phyloP scores from a whole-genome alignment of 2,113 vertebrate genomes.

The Haemorhous mexicanus region DNA sequence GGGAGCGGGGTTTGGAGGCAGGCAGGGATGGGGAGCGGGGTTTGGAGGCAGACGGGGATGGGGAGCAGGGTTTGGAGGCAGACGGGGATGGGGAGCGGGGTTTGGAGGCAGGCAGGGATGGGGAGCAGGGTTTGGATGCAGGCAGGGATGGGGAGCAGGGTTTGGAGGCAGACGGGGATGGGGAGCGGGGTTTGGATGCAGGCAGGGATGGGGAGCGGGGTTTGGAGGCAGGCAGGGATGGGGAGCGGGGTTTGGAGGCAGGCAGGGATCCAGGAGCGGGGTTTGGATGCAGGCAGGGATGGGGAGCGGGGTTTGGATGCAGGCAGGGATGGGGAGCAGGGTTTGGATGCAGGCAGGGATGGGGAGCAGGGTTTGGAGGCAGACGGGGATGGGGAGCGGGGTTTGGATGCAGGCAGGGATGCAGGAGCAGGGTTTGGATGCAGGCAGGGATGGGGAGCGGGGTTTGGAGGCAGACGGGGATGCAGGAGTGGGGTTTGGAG shows the following conservation, averaged over 20 bases:
- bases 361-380: no score
- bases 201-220: fast-evolving
- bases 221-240: neutral
- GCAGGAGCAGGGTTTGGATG: no score
- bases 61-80: neutral
- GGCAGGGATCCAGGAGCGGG: neutral
- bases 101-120: no score
- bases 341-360: neutral
- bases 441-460: no score
- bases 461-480: neutral
- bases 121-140: neutral
- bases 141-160: neutral
- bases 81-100: neutral
- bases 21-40: fast-evolving
- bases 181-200: no score
- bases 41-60: neutral
- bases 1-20: neutral
- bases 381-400: neutral
- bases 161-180: neutral
- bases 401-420: neutral
- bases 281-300: no score
- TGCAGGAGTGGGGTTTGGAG: neutral
- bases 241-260: neutral
- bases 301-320: neutral
- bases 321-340: fast-evolving